These are phyloP conservation scores for Drosophila triauraria DNA, from an alignment of 1,140 invertebrate species.

Conservation along the genomic window DNA sequence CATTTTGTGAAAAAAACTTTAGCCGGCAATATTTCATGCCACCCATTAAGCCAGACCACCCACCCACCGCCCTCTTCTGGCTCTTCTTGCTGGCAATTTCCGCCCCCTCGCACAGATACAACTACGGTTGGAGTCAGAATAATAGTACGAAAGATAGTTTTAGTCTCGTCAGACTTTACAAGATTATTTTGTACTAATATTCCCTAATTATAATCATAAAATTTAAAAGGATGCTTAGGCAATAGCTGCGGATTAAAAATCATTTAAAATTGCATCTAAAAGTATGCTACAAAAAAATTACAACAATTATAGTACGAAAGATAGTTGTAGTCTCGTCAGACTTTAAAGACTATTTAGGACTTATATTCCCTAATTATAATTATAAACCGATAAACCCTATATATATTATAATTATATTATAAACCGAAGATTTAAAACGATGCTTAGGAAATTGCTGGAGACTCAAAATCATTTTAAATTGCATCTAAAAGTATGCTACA, in stretches of 20 bases:
- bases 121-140: not conserved
- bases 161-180: not conserved
- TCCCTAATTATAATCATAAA: too few species aligned
- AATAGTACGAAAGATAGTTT: too few species aligned
- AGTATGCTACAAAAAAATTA: too few species aligned
- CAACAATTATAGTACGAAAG: too few species aligned
- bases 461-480: not conserved
- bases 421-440: too few species aligned
- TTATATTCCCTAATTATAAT: too few species aligned
- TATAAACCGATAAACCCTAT: too few species aligned
- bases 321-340: not conserved
- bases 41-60: constrained; percentile 64
- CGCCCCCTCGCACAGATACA: constrained; percentile 65
- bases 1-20: constrained; percentile 76
- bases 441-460: too few species aligned
- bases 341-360: not conserved
- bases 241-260: too few species aligned
- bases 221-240: too few species aligned
- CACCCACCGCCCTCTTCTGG: constrained; percentile 2
- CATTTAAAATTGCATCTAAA: not conserved
- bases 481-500: too few species aligned
- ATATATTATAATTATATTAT: too few species aligned
- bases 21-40: constrained; percentile 82
- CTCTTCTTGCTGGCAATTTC: constrained; percentile 56
- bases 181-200: not conserved